These are phyloP conservation scores for Dryoscopus gambensis DNA, from an alignment of 2,113 vertebrate species.

Conservation along the genomic window DNA sequence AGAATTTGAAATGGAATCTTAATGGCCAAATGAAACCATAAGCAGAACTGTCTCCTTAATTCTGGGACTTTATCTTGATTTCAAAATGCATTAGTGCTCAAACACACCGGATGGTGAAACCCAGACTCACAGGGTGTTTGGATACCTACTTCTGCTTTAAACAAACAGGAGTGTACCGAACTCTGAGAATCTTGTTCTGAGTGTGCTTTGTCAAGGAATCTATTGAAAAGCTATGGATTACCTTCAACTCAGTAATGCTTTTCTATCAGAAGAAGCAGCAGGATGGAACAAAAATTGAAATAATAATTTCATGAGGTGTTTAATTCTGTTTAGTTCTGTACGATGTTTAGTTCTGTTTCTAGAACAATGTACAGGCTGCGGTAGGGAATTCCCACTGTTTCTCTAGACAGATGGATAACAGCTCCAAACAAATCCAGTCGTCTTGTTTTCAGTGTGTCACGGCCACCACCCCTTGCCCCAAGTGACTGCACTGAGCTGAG, in stretches of 20 bases:
- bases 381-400: background rate
- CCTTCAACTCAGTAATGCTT: background rate
- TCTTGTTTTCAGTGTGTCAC: background rate
- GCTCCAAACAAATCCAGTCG: background rate
- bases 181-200: background rate
- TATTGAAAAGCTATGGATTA: fast-evolving
- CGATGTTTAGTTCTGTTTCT: background rate
- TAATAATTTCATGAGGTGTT: background rate
- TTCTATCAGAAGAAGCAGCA: background rate
- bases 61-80: background rate
- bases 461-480: background rate
- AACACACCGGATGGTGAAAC: background rate
- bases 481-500: background rate
- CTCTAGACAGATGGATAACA: background rate
- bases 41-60: background rate
- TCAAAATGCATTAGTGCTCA: background rate
- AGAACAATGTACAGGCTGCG: background rate
- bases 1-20: background rate
- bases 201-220: background rate
- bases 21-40: background rate
- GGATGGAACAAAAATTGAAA: background rate
- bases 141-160: background rate
- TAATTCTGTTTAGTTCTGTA: background rate
- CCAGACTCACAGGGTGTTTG: background rate
- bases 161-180: background rate